A percentile compares a stretch with the other conserved stretches of the same genome.
Evolutionary conservation across 37 sponge, comb jelly and placozoan species (phyloP).

Genomic region (Ephydatia muelleri): DNA sequence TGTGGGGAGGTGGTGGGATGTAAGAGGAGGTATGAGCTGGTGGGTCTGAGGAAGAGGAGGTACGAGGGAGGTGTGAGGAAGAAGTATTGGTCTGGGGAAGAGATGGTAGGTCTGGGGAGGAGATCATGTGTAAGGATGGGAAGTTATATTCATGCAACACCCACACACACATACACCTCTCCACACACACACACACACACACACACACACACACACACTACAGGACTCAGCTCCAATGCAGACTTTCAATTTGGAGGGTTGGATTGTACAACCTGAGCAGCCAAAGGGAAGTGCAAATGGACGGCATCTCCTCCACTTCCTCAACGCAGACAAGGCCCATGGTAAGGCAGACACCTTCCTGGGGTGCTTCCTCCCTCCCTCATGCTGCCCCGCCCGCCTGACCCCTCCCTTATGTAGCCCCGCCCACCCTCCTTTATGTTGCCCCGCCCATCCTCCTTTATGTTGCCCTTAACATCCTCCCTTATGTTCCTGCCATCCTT

Average conservation of each 20-base stretch:
- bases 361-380: too few species aligned
- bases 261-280: slow-evolving; percentile 50
- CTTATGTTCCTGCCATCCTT: too few species aligned
- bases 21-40: too few species aligned
- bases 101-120: neutral
- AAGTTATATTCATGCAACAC: neutral
- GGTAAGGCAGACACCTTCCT: neutral
- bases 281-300: slow-evolving; percentile 3
- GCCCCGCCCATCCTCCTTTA: too few species aligned
- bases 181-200: slow-evolving; percentile 2
- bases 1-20: too few species aligned
- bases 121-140: neutral
- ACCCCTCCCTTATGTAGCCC: too few species aligned
- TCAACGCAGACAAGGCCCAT: neutral
- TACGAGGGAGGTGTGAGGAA: too few species aligned
- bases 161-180: neutral
- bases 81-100: slow-evolving; percentile 9
- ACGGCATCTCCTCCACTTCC: slow-evolving; percentile 51
- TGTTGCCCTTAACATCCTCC: too few species aligned
- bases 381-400: too few species aligned
- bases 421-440: too few species aligned
- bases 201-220: neutral
- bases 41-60: too few species aligned
- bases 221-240: slow-evolving; percentile 60
- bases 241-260: slow-evolving; percentile 18